These are phyloP conservation scores for Gryon sp. DNA, from an alignment of 1,140 invertebrate genomes.

Conservation along the genomic window DNA sequence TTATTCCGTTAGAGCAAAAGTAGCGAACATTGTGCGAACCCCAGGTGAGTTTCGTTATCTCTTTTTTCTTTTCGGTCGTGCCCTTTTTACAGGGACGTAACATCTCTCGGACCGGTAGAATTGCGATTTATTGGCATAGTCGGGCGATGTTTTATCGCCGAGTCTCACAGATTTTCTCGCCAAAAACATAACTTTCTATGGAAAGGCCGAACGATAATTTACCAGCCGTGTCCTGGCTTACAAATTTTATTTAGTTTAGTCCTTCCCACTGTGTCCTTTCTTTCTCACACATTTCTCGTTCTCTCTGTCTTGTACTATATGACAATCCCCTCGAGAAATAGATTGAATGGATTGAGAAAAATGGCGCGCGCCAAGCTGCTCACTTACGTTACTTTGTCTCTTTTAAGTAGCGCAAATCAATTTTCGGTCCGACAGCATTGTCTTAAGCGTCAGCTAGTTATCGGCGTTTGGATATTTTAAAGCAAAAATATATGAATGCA, in stretches of 20 bases:
- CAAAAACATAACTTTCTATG: conserved; percentile 51
- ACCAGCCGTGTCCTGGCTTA: conserved; percentile 24
- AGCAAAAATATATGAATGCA: not conserved
- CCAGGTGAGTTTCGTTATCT: conserved; percentile 14
- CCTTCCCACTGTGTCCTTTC: too few relatives aligned
- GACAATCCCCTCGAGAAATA: conserved; percentile 9
- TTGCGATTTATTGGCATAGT: conserved; percentile 54
- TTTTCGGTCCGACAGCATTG: conserved; percentile 21
- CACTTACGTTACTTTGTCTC: conserved; percentile 20
- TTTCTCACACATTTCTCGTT: not conserved
- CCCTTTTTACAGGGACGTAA: conserved; percentile 40
- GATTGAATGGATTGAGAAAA: conserved; percentile 44
- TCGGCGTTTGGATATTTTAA: conserved; percentile 9
- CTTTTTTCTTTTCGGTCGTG: conserved; percentile 16
- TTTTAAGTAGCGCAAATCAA: conserved; percentile 38
- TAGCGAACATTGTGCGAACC: conserved; percentile 9
- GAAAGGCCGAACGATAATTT: conserved; percentile 35
- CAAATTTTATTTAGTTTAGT: conserved; percentile 41
- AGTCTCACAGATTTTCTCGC: conserved; percentile 42
- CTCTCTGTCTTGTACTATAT: not conserved
- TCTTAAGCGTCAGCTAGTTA: not conserved
- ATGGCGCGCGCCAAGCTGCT: conserved; percentile 6
- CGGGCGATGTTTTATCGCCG: conserved; percentile 42
- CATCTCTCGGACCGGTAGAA: conserved; percentile 48
- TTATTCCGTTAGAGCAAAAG: too few relatives aligned